Evolutionary conservation across 1,140 invertebrate genomes (phyloP).

Genomic region (Homalodisca vitripennis): DNA sequence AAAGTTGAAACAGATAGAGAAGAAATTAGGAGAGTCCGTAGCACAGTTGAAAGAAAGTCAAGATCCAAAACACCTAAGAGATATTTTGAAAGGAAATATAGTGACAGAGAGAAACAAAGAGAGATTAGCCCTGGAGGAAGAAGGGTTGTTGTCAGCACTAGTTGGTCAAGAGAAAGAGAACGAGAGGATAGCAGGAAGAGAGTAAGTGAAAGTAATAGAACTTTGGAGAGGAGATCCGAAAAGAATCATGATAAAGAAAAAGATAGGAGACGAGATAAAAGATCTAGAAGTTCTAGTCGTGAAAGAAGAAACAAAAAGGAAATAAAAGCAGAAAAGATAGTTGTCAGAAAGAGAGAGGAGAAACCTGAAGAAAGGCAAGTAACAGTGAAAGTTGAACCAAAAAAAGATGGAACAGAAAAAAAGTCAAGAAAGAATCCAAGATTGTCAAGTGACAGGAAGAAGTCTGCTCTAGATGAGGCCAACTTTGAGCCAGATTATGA

Average conservation of each 20-base stretch:
- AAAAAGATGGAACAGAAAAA: slow-evolving; percentile 32
- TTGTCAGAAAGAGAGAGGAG: slow-evolving; percentile 23
- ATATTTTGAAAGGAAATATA: slow-evolving; percentile 21
- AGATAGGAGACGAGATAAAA: slow-evolving; percentile 6
- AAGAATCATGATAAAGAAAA: slow-evolving; percentile 4
- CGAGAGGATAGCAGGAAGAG: slow-evolving; percentile 26
- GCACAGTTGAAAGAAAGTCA: slow-evolving; percentile 33
- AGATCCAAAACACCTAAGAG: slow-evolving; percentile 33
- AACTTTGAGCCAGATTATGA: slow-evolving; percentile 37
- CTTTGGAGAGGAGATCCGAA: not conserved
- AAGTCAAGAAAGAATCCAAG: slow-evolving; percentile 35
- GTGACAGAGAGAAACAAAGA: slow-evolving; percentile 30
- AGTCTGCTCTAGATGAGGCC: slow-evolving; percentile 32
- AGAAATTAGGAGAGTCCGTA: slow-evolving; percentile 28
- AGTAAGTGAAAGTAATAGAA: slow-evolving; percentile 15
- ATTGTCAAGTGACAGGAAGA: slow-evolving; percentile 27
- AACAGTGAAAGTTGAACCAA: slow-evolving; percentile 22
- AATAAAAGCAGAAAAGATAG: slow-evolving; percentile 9
- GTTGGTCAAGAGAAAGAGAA: slow-evolving; percentile 28
- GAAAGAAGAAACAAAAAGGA: slow-evolving; percentile 26
- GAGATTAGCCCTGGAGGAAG: slow-evolving; percentile 17
- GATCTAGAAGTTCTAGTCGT: slow-evolving; percentile 26
- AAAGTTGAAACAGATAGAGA: slow-evolving; percentile 37
- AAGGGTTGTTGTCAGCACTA: slow-evolving; percentile 26
- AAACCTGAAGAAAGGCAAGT: slow-evolving; percentile 23